A percentile compares a stretch with the other conserved stretches of the same genome.
Conservation (phyloP, 2,113 vertebrate genomes). For the Channa argus region DNA sequence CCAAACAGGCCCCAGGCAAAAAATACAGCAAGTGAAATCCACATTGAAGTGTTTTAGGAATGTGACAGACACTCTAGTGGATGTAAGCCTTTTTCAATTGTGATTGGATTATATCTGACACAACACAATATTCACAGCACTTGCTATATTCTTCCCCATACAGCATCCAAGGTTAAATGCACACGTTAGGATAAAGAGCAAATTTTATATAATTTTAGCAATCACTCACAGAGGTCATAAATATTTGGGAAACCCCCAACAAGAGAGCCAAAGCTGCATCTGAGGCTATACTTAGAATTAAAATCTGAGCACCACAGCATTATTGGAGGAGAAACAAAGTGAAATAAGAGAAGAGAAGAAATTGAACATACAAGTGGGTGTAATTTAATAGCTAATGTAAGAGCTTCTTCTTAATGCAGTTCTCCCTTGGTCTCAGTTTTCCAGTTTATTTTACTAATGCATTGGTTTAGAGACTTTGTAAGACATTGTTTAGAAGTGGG, state of each 20-base stretch:
- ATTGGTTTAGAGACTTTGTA: not conserved
- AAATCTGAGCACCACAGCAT: slow-evolving; percentile 56
- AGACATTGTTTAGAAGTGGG: too few species aligned
- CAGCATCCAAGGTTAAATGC: not conserved
- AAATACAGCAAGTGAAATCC: slow-evolving; percentile 29
- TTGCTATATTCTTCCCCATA: too few species aligned
- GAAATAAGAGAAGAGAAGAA: not conserved
- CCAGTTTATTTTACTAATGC: not conserved
- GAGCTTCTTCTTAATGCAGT: too few species aligned
- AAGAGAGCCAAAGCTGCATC: slow-evolving; percentile 15
- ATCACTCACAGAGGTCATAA: slow-evolving; percentile 1
- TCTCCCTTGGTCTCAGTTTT: not conserved
- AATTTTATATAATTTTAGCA: slow-evolving; percentile 22
- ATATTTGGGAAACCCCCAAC: slow-evolving; percentile 31
- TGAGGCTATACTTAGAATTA: slow-evolving; percentile 48
- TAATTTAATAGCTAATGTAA: not conserved
- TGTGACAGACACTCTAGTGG: slow-evolving; percentile 10
- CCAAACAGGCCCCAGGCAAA: slow-evolving; percentile 30
- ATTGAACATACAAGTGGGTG: not conserved
- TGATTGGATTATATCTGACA: not conserved
- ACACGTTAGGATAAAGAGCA: not conserved
- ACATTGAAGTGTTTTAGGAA: slow-evolving; percentile 19
- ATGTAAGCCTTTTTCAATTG: not conserved
- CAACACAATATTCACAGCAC: too few species aligned
- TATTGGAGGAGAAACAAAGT: not conserved